These are phyloP conservation scores for Palythoa grandis DNA, from an alignment of 92 coral and sea anemone species.

Conservation along the genomic window DNA sequence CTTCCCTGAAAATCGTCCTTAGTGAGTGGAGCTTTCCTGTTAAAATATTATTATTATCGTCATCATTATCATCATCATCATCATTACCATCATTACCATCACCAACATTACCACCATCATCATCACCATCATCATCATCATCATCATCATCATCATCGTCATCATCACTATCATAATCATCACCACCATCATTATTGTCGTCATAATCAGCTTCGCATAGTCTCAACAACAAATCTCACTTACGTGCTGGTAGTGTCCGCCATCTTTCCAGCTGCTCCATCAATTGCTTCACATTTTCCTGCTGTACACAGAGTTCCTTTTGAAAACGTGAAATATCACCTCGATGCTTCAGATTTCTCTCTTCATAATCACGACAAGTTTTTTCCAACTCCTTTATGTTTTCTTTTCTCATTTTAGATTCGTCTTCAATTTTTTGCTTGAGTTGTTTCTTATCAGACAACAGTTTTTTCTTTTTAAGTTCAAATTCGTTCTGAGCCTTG, in stretches of 20 bases:
- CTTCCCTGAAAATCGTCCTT: no score
- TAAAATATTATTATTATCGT: no score
- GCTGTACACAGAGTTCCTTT: constrained; percentile 14
- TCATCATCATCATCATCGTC: neutral
- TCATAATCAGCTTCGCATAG: neutral
- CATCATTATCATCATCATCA: no score
- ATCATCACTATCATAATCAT: neutral
- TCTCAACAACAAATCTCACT: constrained; percentile 11
- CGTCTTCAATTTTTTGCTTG: constrained; percentile 62
- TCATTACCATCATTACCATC: no score
- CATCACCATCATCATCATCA: no score
- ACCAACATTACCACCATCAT: no score
- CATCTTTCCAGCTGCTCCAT: constrained; percentile 63
- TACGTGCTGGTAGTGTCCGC: constrained; percentile 75
- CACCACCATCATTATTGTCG: neutral
- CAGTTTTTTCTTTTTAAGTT: constrained; percentile 59
- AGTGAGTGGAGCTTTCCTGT: no score
- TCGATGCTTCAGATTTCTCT: constrained; percentile 33
- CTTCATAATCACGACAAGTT: constrained; percentile 52
- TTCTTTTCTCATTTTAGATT: constrained; percentile 51
- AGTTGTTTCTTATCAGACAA: constrained; percentile 72
- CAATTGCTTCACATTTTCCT: constrained; percentile 41
- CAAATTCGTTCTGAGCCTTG: constrained; percentile 58
- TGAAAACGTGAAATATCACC: constrained; percentile 54
- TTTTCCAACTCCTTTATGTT: constrained; percentile 36